Evolutionary conservation across 2,113 vertebrate genomes (phyloP).

Genomic region (Okapia johnstoni): DNA sequence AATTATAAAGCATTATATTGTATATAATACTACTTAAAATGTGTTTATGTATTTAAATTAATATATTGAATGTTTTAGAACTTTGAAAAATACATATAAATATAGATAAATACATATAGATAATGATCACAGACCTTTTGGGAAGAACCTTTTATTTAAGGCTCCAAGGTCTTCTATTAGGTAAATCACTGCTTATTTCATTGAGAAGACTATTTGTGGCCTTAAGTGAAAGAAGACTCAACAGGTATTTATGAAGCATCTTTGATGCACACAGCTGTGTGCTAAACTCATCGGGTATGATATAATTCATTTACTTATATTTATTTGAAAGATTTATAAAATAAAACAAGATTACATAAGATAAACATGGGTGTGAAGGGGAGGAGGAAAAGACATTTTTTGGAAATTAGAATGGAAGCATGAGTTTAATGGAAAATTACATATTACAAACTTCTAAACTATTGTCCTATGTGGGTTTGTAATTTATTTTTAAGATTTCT

Average conservation of each 20-base stretch:
- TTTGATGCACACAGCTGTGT: neutral
- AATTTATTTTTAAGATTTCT: constrained; percentile 13
- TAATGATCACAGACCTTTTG: neutral
- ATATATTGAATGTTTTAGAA: neutral
- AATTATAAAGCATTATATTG: neutral
- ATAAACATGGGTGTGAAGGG: neutral
- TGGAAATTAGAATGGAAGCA: neutral
- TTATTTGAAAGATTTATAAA: neutral
- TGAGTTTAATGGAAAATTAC: neutral
- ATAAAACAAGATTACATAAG: neutral
- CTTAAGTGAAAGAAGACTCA: neutral
- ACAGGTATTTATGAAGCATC: neutral
- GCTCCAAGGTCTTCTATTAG: neutral
- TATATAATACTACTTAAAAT: neutral
- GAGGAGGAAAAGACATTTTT: neutral
- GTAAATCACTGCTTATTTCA: neutral
- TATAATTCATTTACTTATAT: neutral
- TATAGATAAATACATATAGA: neutral
- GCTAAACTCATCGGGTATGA: neutral
- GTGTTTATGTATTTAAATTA: neutral
- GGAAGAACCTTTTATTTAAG: neutral
- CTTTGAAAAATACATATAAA: neutral
- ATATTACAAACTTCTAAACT: neutral
- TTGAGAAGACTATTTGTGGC: neutral
- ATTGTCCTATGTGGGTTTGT: neutral